These are phyloP conservation scores for Oncorhynchus keta DNA, from an alignment of 2,113 vertebrate species.

Conservation along the genomic window DNA sequence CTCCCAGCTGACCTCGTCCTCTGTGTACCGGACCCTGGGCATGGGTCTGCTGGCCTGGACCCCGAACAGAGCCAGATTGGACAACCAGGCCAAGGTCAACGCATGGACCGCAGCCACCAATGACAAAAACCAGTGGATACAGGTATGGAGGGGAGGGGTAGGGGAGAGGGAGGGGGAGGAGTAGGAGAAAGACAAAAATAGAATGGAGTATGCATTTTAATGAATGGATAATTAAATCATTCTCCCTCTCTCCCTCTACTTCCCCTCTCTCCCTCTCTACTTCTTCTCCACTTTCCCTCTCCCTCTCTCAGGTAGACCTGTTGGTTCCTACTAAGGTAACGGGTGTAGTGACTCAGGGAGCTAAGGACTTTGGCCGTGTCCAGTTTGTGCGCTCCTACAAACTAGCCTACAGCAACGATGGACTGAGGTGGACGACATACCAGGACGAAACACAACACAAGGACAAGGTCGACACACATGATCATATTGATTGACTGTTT, in stretches of 20 bases:
- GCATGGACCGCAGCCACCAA: constrained; percentile 85
- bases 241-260: not conserved
- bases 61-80: constrained; percentile 81
- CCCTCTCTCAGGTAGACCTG: constrained; percentile 77
- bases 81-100: constrained; percentile 89
- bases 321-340: constrained; percentile 84
- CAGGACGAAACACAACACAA: constrained; percentile 85
- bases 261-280: not conserved
- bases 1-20: constrained; percentile 83
- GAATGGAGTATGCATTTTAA: not conserved
- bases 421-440: constrained; percentile 80
- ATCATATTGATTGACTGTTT: too few relatives aligned
- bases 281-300: not conserved
- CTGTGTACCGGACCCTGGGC: constrained; percentile 82
- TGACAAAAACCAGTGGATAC: constrained; percentile 86
- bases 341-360: constrained; percentile 87
- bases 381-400: constrained; percentile 89
- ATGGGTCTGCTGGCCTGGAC: constrained; percentile 89
- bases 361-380: constrained; percentile 86
- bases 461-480: constrained; percentile 78
- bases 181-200: not conserved
- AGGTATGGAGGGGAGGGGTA: constrained; percentile 68
- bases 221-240: not conserved
- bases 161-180: not conserved
- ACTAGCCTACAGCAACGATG: constrained; percentile 83